These are phyloP conservation scores for Petaurus breviceps DNA, from an alignment of 2,113 vertebrate species.

Conservation along the genomic window DNA sequence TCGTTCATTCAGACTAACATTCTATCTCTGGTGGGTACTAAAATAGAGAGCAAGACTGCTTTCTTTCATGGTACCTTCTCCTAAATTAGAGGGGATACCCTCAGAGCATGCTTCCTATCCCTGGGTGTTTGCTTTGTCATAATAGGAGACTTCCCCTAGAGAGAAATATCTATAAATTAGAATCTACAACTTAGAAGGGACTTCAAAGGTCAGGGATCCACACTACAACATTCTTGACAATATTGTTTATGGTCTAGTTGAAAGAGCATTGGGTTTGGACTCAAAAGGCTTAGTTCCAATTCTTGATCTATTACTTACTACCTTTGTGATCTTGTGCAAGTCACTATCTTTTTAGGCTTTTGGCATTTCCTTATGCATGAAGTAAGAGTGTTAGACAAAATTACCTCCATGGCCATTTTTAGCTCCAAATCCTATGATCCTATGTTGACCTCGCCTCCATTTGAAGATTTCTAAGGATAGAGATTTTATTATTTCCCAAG, in stretches of 20 bases:
- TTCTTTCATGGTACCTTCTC: background rate
- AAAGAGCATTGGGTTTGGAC: background rate
- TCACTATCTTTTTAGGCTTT: background rate
- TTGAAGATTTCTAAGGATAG: background rate
- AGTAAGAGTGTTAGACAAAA: background rate
- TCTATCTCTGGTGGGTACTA: background rate
- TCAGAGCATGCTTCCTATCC: background rate
- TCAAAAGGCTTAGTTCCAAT: background rate
- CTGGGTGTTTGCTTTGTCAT: background rate
- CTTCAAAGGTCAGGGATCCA: background rate
- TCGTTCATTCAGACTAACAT: background rate
- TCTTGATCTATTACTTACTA: background rate
- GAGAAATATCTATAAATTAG: background rate
- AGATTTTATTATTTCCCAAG: background rate
- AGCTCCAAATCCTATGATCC: background rate
- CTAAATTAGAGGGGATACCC: background rate
- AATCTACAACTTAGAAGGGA: background rate
- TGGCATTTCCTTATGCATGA: background rate
- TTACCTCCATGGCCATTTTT: background rate
- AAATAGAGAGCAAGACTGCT: background rate
- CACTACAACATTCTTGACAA: background rate
- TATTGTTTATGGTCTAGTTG: background rate
- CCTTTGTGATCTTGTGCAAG: background rate
- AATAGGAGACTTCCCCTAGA: background rate
- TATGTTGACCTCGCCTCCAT: background rate